Percentiles rank a stretch among this genome's conserved stretches.
These are phyloP conservation scores for Brevimyrus niger DNA, from an alignment of 2,113 vertebrate species.

Conservation along the genomic window DNA sequence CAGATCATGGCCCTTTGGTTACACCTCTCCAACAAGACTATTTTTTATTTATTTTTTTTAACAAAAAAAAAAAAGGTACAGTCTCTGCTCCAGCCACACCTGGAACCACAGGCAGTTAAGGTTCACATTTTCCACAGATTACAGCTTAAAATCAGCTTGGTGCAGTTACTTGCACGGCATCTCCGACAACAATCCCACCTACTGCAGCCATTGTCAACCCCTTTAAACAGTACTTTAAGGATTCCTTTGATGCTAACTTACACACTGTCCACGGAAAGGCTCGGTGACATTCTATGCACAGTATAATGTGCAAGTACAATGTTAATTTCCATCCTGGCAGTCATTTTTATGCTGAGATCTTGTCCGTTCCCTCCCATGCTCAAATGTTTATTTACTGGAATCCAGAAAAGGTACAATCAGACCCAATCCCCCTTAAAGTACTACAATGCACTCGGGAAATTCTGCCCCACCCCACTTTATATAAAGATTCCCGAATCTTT, in stretches of 20 bases:
- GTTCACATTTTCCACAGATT: neutral
- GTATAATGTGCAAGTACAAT: neutral
- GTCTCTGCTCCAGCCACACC: neutral
- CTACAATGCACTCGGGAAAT: neutral
- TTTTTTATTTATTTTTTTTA: too few species aligned
- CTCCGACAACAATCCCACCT: neutral
- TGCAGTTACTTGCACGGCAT: neutral
- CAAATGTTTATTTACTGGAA: neutral
- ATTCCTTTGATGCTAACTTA: neutral
- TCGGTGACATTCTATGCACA: neutral
- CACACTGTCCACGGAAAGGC: neutral
- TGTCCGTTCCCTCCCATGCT: neutral
- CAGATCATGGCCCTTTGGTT: neutral
- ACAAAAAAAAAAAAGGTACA: neutral
- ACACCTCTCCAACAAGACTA: too few species aligned
- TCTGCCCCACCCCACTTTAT: neutral
- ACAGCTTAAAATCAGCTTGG: neutral
- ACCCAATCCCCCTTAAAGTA: neutral
- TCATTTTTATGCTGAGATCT: neutral
- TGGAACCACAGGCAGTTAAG: neutral
- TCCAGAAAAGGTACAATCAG: neutral
- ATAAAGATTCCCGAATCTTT: neutral
- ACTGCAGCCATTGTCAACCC: neutral
- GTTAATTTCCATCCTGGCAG: neutral
- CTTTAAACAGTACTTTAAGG: neutral